Conservation (phyloP, 2,113 vertebrate species). For the Marcusenius ussheri region DNA sequence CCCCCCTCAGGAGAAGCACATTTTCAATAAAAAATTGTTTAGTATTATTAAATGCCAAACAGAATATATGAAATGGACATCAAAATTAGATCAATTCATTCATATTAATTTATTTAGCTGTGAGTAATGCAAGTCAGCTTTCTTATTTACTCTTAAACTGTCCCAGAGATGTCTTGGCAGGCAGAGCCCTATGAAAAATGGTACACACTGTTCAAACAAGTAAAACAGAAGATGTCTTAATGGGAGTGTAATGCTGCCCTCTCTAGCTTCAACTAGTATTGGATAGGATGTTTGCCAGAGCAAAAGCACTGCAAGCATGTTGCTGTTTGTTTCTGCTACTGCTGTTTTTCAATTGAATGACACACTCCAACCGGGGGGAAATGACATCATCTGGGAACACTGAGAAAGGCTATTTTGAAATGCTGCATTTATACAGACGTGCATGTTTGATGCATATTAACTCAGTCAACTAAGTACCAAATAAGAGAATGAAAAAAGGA, state of each 20-base stretch:
- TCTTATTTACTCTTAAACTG: background rate
- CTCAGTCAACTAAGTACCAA: background rate
- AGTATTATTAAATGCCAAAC: background rate
- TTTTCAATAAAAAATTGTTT: background rate
- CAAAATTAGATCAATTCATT: background rate
- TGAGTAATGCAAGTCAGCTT: background rate
- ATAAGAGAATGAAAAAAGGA: background rate
- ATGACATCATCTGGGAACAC: conserved; percentile 82
- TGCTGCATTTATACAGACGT: conserved; percentile 66
- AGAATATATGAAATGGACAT: background rate
- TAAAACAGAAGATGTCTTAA: conserved; percentile 54
- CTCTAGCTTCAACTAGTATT: conserved; percentile 69
- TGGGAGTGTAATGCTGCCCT: conserved; percentile 73
- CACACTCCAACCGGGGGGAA: conserved; percentile 73
- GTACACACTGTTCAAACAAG: background rate
- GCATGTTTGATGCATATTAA: conserved; percentile 53
- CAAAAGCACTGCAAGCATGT: conserved; percentile 53
- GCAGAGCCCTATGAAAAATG: background rate
- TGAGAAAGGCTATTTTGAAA: conserved; percentile 68
- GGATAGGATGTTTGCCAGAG: conserved; percentile 60
- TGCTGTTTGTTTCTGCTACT: conserved; percentile 48
- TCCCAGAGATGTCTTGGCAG: background rate
- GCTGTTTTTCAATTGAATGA: conserved; percentile 76
- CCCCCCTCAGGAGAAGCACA: background rate
- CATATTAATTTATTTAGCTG: conserved; percentile 1